phyloP scores from a whole-genome alignment of 2,797 vertebrate genomes.

The Sylvia borin region DNA sequence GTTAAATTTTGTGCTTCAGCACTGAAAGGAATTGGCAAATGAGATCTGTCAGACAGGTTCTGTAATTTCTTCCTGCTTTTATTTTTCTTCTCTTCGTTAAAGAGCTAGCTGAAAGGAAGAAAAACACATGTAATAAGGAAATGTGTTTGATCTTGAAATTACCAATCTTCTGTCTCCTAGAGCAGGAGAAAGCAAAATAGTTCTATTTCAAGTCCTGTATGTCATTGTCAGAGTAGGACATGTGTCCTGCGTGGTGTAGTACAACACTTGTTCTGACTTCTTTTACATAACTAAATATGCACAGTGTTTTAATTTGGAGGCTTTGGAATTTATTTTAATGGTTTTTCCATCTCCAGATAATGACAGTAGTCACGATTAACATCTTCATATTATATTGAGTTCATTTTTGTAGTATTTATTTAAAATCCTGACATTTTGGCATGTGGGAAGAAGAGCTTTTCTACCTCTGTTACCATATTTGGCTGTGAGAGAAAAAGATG shows the following conservation, averaged over 20 bases:
- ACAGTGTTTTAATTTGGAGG: neutral
- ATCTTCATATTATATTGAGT: neutral
- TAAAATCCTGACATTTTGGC: neutral
- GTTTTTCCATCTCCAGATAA: neutral
- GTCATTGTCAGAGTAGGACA: neutral
- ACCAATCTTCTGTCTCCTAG: neutral
- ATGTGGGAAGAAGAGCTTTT: neutral
- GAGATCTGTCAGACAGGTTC: neutral
- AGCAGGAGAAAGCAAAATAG: neutral
- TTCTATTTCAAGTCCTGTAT: neutral
- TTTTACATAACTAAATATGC: constrained; percentile 9
- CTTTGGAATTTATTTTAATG: constrained; percentile 19
- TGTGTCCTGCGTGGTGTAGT: neutral
- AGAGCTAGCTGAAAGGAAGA: neutral
- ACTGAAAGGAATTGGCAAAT: neutral
- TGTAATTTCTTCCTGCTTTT: constrained; percentile 32
- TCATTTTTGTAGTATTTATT: constrained; percentile 11
- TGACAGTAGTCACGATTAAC: neutral
- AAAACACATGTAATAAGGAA: neutral
- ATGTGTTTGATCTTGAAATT: neutral
- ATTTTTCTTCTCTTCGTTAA: constrained; percentile 2
- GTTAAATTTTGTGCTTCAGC: neutral
- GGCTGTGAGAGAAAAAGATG: neutral
- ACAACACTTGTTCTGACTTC: neutral
- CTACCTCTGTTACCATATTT: neutral